Evolutionary conservation across 2,113 vertebrate genomes (phyloP), one percentile per base, ranked within the genome.

Genomic region (Tetrax tetrax): DNA sequence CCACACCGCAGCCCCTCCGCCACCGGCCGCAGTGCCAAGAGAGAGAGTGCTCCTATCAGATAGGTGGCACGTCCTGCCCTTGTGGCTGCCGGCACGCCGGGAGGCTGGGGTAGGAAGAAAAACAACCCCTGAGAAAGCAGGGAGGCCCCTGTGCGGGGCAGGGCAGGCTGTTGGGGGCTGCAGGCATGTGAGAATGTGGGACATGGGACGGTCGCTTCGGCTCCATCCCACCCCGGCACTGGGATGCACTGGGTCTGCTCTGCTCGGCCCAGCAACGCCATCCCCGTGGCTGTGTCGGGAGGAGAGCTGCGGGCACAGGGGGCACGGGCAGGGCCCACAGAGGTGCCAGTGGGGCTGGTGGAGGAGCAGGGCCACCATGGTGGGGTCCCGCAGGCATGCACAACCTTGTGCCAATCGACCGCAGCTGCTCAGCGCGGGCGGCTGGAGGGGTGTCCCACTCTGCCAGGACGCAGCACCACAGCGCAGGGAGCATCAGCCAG

Each of bases 1-100:
- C 97, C 14, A 25, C 48, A 82, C 89, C 16, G 48, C 33, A 17
- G 89, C 88, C 87, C 83, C 83, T 83, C 78, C 10, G 29, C 82
- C 24, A 0, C 81, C 29, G 43, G 91, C 89, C n/a, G 1, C 79
- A 79, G 93, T 65, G 69, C 89, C 93, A 93, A 72, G 87, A 81
- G 90, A 93, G 94, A 93, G 94, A 59, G 96, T 97, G 97, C 91
- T 95, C 87, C 90, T 86, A 97, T 96, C 95, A 96, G 97, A 97
- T 97, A 97, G 96, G 92, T 5, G 0, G 82, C 79, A 95, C 83
- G 94, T 95, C 94, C 90, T 97, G 94, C 87, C 63, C 95, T 83
- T 96, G 96, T 78, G 95, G 96, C 95, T 81, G 51, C 89, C 56
- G 18, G 85, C 86, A 80, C 0, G 27, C 84, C 4, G 51, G 87